These are phyloP conservation scores for Aulostomus chinensis DNA, from an alignment of 2,797 vertebrate genomes.

Conservation along the genomic window DNA sequence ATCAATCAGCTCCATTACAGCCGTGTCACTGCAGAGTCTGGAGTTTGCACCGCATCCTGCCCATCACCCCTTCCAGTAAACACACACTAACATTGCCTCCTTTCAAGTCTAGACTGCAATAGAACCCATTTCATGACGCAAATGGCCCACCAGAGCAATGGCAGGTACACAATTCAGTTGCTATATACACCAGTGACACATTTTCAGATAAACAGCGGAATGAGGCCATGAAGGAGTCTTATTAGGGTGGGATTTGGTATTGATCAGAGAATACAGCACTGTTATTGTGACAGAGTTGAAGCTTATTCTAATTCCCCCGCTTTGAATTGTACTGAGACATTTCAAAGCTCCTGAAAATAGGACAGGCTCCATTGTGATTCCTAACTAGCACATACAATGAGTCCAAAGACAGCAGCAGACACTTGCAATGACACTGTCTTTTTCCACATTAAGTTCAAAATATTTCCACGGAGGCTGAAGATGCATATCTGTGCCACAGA, in stretches of 20 bases:
- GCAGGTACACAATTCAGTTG: conserved; percentile 6
- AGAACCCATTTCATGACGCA: conserved; percentile 24
- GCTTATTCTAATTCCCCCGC: conserved; percentile 27
- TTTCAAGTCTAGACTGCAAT: conserved; percentile 59
- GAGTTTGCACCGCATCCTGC: conserved; percentile 77
- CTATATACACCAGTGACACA: conserved; percentile 3
- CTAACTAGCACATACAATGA: conserved; percentile 30
- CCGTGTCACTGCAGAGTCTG: conserved; percentile 83
- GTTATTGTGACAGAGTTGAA: conserved; percentile 35
- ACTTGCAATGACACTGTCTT: conserved; percentile 30
- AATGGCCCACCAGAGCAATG: conserved; percentile 17
- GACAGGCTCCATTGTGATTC: conserved; percentile 31
- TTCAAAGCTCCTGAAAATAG: conserved; percentile 51
- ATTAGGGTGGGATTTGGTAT: conserved; percentile 17
- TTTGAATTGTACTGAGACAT: conserved; percentile 38
- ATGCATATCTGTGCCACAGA: conserved; percentile 44
- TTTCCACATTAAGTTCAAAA: conserved; percentile 32
- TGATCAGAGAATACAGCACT: conserved; percentile 23
- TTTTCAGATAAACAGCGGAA: conserved; percentile 9
- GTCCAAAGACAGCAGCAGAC: conserved; percentile 36
- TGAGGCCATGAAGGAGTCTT: neutral
- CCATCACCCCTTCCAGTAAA: conserved; percentile 65
- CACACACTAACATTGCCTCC: conserved; percentile 31
- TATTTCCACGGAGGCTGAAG: conserved; percentile 34
- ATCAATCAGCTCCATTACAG: conserved; percentile 93